Conservation (phyloP, 2,113 vertebrate genomes). For the Anser cygnoides region DNA sequence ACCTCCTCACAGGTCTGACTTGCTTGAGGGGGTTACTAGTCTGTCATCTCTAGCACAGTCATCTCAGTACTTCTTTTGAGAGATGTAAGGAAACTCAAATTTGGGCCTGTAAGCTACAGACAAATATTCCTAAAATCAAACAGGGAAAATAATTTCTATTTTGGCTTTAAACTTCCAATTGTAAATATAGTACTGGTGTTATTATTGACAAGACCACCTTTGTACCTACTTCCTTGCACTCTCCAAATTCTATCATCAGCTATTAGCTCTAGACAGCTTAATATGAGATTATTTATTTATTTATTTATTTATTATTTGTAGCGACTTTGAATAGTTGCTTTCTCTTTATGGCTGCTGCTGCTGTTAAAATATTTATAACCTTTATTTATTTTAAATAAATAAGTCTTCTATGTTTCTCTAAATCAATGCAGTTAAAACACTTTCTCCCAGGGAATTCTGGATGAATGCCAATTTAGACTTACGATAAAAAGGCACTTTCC, state of each 20-base stretch:
- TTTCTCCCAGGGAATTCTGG: constrained; percentile 16
- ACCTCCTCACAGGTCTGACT: not conserved
- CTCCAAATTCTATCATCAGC: not conserved
- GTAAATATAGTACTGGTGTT: constrained; percentile 32
- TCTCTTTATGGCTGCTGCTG: constrained; percentile 10
- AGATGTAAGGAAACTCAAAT: constrained; percentile 44
- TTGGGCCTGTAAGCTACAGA: constrained; percentile 44
- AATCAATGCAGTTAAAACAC: not conserved
- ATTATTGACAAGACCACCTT: constrained; percentile 29
- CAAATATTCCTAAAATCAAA: constrained; percentile 51
- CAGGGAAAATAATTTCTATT: constrained; percentile 51
- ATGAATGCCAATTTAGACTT: constrained; percentile 40
- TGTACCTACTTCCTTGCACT: not conserved
- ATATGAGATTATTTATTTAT: not conserved
- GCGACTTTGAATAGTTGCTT: not conserved
- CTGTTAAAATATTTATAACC: constrained; percentile 38
- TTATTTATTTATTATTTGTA: not conserved
- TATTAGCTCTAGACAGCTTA: not conserved
- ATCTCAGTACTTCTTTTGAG: constrained; percentile 32
- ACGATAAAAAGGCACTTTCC: constrained; percentile 49
- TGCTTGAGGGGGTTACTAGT: not conserved
- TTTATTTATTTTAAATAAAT: constrained; percentile 36
- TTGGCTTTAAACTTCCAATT: constrained; percentile 29
- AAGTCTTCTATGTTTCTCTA: constrained; percentile 20
- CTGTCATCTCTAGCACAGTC: constrained; percentile 44